Percentiles rank a stretch among this genome's conserved stretches.
Evolutionary conservation across 2,113 vertebrate species (phyloP).

Genomic region (Pachycephala philippinensis): DNA sequence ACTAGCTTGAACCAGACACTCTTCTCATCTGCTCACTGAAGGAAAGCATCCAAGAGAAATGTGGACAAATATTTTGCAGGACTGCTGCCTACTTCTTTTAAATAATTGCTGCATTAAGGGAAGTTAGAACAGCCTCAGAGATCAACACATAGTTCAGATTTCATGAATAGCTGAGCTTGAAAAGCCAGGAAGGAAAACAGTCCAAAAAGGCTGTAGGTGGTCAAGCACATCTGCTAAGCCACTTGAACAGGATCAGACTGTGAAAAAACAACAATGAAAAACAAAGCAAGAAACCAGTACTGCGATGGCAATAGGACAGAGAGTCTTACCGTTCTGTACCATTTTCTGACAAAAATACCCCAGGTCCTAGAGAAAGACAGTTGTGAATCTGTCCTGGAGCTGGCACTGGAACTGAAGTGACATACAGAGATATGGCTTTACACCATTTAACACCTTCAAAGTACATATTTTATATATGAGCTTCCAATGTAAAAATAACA

Average conservation of each 20-base stretch:
- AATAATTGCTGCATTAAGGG: conserved; percentile 25
- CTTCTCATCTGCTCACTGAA: background rate
- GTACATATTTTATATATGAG: background rate
- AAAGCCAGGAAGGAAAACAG: conserved; percentile 35
- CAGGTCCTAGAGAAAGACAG: background rate
- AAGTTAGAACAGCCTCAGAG: conserved; percentile 27
- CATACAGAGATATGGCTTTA: background rate
- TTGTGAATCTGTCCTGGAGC: background rate
- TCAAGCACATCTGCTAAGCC: conserved; percentile 52
- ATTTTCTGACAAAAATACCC: background rate
- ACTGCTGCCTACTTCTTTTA: conserved; percentile 18
- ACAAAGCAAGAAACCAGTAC: background rate
- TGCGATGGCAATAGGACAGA: background rate
- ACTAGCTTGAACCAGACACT: background rate
- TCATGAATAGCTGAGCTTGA: conserved; percentile 31
- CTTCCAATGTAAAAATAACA: background rate
- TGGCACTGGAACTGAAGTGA: background rate
- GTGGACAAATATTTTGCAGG: conserved; percentile 24
- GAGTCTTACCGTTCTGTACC: background rate
- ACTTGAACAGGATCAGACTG: background rate
- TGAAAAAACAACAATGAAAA: background rate
- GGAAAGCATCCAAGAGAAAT: conserved; percentile 25
- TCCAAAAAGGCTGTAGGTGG: conserved; percentile 45
- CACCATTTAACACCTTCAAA: background rate
- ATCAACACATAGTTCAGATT: conserved; percentile 51